phyloP scores from a whole-genome alignment of 2,113 vertebrate genomes.

The Ceratotherium simum region DNA sequence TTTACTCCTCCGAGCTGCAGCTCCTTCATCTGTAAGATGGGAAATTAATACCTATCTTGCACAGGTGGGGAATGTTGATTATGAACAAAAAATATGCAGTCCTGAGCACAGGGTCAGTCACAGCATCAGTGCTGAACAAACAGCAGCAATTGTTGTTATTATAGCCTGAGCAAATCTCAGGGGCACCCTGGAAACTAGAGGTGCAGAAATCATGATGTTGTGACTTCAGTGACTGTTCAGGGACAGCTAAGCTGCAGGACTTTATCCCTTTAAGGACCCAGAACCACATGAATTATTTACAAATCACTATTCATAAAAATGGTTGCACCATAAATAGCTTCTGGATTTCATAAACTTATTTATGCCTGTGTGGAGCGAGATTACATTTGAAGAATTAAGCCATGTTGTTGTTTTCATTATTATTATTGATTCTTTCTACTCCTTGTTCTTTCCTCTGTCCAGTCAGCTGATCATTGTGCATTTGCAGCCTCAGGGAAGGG shows the following conservation, averaged over 20 bases:
- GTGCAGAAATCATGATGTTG: background rate
- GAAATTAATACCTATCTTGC: background rate
- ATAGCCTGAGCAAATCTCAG: background rate
- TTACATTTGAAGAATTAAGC: background rate
- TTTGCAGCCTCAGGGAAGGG: background rate
- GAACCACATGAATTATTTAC: constrained; percentile 65
- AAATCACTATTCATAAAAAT: constrained; percentile 52
- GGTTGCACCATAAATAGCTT: constrained; percentile 28
- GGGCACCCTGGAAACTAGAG: background rate
- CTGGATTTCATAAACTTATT: constrained; percentile 1
- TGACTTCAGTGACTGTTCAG: background rate
- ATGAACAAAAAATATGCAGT: background rate
- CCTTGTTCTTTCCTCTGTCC: background rate
- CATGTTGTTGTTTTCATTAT: background rate
- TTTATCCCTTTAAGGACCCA: background rate
- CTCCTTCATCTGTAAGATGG: background rate
- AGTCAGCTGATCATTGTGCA: background rate
- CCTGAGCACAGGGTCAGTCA: background rate
- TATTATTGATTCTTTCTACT: background rate
- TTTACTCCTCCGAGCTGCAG: background rate
- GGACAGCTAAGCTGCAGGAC: background rate
- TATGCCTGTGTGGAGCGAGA: background rate
- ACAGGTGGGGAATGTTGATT: background rate
- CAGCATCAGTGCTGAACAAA: background rate
- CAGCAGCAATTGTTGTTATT: constrained; percentile 51